Percentiles rank a stretch among this genome's conserved stretches.
Evolutionary conservation across 1,140 invertebrate genomes (phyloP).

Genomic region (Papilio glaucus): DNA sequence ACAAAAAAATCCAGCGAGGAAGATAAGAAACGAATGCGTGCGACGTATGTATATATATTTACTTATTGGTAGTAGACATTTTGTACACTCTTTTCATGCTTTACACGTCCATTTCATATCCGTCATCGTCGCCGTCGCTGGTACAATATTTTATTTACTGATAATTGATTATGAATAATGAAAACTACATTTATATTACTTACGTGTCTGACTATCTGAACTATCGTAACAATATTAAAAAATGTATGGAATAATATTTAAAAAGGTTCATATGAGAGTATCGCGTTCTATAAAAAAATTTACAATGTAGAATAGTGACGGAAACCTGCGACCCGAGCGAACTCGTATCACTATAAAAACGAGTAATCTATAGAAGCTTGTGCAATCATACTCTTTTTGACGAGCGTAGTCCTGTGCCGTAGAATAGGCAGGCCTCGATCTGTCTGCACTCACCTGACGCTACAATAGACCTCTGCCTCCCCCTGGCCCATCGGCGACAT

Average conservation of each 20-base stretch:
- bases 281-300: not conserved
- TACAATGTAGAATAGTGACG: slow-evolving; percentile 9
- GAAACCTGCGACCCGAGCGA: not conserved
- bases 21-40: too few species aligned
- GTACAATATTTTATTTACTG: too few species aligned
- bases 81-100: too few species aligned
- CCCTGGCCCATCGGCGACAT: slow-evolving; percentile 22
- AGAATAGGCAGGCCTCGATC: slow-evolving; percentile 42
- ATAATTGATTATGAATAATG: too few species aligned
- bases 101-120: too few species aligned
- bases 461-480: slow-evolving; percentile 44
- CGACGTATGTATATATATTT: too few species aligned
- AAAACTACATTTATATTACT: not conserved
- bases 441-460: slow-evolving; percentile 47
- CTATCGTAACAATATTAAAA: too few species aligned
- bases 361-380: slow-evolving; percentile 24
- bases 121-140: too few species aligned
- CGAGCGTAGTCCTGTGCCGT: slow-evolving; percentile 27
- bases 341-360: slow-evolving; percentile 30
- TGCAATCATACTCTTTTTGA: slow-evolving; percentile 27
- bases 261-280: not conserved
- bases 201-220: too few species aligned
- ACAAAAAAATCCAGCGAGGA: too few species aligned
- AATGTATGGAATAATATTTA: too few species aligned
- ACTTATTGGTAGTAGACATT: too few species aligned